These are phyloP conservation scores for Clarias batrachus DNA, from an alignment of 2,113 vertebrate species.

Conservation along the genomic window DNA sequence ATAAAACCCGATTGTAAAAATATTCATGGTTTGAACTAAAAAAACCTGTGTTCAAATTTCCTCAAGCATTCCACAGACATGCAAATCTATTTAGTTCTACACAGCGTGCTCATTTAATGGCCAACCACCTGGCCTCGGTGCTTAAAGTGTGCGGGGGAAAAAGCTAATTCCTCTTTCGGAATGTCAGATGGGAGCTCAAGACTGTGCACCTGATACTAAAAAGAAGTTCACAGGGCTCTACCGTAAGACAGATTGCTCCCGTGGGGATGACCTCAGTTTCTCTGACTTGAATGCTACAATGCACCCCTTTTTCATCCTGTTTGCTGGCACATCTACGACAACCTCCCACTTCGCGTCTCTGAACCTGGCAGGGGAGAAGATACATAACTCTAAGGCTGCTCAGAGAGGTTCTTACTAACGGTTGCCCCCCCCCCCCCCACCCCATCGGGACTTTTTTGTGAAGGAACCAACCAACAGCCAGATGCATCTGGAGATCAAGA, in stretches of 20 bases:
- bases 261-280: conserved; percentile 75
- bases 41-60: conserved; percentile 75
- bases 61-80: conserved; percentile 79
- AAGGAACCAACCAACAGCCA: conserved; percentile 13
- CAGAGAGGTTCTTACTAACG: conserved; percentile 76
- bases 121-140: conserved; percentile 83
- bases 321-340: conserved; percentile 76
- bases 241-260: conserved; percentile 85
- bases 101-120: conserved; percentile 73
- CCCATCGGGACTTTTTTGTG: conserved; percentile 4
- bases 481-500: conserved; percentile 15
- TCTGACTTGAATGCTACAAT: conserved; percentile 77
- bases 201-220: conserved; percentile 99
- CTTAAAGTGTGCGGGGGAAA: conserved; percentile 85
- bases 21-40: conserved; percentile 74
- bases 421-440: conserved; percentile 71
- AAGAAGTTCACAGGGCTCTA: conserved; percentile 86
- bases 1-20: conserved; percentile 58
- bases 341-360: conserved; percentile 81
- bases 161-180: conserved; percentile 89
- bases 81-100: conserved; percentile 92
- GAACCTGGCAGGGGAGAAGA: conserved; percentile 77
- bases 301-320: conserved; percentile 61
- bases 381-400: conserved; percentile 71
- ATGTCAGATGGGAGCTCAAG: conserved; percentile 96